phyloP scores from a whole-genome alignment of 2,797 vertebrate species.

The Oryzias sinensis region DNA sequence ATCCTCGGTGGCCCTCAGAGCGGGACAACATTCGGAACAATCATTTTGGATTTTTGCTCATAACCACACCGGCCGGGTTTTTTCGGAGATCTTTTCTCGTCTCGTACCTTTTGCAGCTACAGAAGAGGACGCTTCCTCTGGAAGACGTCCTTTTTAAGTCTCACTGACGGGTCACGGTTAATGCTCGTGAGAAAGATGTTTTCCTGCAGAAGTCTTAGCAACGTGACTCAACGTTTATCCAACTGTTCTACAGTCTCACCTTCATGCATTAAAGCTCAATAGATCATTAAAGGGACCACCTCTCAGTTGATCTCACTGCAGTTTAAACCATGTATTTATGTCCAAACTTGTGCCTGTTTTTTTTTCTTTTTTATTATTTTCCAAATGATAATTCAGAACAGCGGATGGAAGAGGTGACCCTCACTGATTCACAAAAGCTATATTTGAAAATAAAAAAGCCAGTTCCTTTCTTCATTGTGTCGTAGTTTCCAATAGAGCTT shows the following conservation, averaged over 20 bases:
- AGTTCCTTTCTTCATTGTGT: too few species aligned
- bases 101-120: constrained; percentile 22
- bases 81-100: constrained; percentile 16
- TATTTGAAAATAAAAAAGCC: background rate
- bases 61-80: constrained; percentile 13
- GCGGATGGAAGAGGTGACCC: constrained; percentile 35
- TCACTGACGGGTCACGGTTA: constrained; percentile 15
- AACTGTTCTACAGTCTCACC: constrained; percentile 35
- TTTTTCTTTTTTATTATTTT: constrained; percentile 68
- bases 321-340: constrained; percentile 90
- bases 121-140: constrained; percentile 27
- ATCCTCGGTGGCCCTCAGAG: constrained; percentile 44
- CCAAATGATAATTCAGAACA: constrained; percentile 25
- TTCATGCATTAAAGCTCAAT: constrained; percentile 26
- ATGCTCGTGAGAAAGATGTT: constrained; percentile 20
- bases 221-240: constrained; percentile 40
- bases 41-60: constrained; percentile 23
- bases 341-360: constrained; percentile 85
- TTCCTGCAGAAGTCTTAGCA: constrained; percentile 39
- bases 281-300: constrained; percentile 50
- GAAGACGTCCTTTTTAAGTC: constrained; percentile 26
- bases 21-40: constrained; percentile 38
- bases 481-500: too few species aligned
- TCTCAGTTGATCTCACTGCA: constrained; percentile 73
- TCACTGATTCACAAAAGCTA: constrained; percentile 37